phyloP scores from a whole-genome alignment of 2,113 vertebrate species.

The Tamias sibiricus region DNA sequence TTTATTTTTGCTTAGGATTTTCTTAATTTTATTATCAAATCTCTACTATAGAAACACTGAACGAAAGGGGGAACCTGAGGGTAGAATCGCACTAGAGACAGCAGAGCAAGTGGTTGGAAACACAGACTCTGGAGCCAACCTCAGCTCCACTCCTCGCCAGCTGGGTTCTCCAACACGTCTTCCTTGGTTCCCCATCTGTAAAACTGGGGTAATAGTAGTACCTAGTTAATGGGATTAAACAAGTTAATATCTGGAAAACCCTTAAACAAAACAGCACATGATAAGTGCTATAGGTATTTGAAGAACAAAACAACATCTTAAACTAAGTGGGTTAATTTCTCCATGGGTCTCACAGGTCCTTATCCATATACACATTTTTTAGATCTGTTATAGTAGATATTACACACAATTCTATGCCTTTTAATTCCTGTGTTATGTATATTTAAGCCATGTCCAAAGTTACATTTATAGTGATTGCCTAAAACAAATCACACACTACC shows the following conservation, averaged over 20 bases:
- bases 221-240: neutral
- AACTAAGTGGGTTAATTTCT: conserved; percentile 61
- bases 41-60: conserved; percentile 60
- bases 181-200: neutral
- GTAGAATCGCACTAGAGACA: neutral
- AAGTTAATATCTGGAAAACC: conserved; percentile 35
- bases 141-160: neutral
- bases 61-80: neutral
- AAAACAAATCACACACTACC: conserved; percentile 34
- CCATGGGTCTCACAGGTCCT: conserved; percentile 23
- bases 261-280: conserved; percentile 12
- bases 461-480: conserved; percentile 41
- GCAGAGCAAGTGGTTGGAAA: conserved; percentile 38
- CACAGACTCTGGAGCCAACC: neutral
- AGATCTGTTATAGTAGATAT: neutral
- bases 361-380: neutral
- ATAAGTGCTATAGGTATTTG: neutral
- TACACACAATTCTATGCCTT: conserved; percentile 28
- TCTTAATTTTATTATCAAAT: conserved; percentile 77
- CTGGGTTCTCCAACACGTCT: neutral
- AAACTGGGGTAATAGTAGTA: neutral
- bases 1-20: conserved; percentile 27
- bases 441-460: neutral
- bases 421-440: neutral
- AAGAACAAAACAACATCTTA: conserved; percentile 11